A percentile compares a stretch with the other conserved stretches of the same genome.
Evolutionary conservation across 2,797 vertebrate genomes (phyloP).

Genomic region (Myotis vivesi): DNA sequence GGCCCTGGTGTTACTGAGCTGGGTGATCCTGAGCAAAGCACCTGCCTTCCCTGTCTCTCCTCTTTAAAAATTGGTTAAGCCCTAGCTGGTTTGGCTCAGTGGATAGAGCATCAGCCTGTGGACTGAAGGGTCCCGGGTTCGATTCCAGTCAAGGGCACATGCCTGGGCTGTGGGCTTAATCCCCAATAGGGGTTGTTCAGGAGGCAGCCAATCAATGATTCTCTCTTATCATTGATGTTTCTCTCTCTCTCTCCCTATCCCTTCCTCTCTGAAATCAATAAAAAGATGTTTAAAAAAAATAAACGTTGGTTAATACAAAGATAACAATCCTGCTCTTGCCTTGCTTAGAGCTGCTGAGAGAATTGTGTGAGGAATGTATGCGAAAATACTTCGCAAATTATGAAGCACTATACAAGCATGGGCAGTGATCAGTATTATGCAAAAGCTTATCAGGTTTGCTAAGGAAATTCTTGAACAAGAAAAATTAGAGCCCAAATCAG

Average conservation of each 20-base stretch:
- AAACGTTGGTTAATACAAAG: not conserved
- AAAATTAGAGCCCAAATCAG: not conserved
- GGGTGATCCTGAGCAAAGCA: not conserved
- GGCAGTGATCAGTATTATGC: not conserved
- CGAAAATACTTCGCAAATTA: not conserved
- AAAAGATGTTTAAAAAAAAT: not conserved
- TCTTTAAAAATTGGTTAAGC: not conserved
- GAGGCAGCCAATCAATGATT: no score
- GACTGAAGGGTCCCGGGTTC: no score
- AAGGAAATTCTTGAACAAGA: constrained; percentile 44
- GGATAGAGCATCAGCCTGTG: no score
- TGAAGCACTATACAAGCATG: not conserved
- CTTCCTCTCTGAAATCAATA: no score
- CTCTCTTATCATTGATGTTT: no score
- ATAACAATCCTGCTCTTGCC: not conserved
- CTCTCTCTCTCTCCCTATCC: no score
- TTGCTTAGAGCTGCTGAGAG: not conserved
- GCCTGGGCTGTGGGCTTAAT: no score
- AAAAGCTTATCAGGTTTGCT: not conserved
- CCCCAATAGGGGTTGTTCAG: no score
- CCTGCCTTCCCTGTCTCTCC: not conserved
- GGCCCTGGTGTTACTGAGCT: not conserved
- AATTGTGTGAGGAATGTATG: not conserved
- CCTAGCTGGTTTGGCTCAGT: no score
- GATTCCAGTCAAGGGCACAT: no score